Evolutionary conservation across 1,140 invertebrate genomes (phyloP).

Genomic region (Lucilia sericata): DNA sequence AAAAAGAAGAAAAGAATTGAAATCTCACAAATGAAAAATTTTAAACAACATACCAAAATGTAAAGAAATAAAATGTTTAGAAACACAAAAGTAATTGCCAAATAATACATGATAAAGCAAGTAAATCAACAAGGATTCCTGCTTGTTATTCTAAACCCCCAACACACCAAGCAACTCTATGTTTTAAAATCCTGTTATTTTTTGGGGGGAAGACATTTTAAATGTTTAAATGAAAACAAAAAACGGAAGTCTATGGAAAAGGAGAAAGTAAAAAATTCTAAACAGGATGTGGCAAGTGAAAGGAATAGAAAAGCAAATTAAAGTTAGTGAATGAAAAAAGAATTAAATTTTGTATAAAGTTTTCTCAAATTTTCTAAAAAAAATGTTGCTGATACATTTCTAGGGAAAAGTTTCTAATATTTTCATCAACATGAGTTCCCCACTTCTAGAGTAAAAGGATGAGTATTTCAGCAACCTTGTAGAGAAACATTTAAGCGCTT

Average conservation of each 20-base stretch:
- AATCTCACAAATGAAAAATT: not conserved
- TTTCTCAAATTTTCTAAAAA: too few relatives aligned
- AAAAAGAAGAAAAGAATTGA: slow-evolving; percentile 1
- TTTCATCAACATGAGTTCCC: too few relatives aligned
- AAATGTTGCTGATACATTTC: too few relatives aligned
- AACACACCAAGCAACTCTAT: not conserved
- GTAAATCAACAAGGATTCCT: slow-evolving; percentile 36
- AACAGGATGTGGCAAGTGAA: not conserved
- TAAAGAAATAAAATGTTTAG: not conserved
- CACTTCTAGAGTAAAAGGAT: too few relatives aligned
- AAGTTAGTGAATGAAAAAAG: not conserved
- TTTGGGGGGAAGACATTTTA: not conserved
- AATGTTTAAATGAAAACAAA: slow-evolving; percentile 9
- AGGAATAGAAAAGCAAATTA: not conserved
- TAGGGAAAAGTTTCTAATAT: too few relatives aligned
- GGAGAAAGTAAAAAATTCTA: not conserved
- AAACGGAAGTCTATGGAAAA: slow-evolving; percentile 8
- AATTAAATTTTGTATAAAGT: not conserved
- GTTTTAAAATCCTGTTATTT: not conserved
- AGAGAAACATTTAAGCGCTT: too few relatives aligned
- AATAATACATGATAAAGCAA: slow-evolving; percentile 35
- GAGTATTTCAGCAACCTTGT: too few relatives aligned
- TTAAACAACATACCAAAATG: slow-evolving; percentile 22
- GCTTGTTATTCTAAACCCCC: not conserved
- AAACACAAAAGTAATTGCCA: slow-evolving; percentile 32